Evolutionary conservation across 2,113 vertebrate species (phyloP).

Genomic region (Myrmophylax atrothorax): DNA sequence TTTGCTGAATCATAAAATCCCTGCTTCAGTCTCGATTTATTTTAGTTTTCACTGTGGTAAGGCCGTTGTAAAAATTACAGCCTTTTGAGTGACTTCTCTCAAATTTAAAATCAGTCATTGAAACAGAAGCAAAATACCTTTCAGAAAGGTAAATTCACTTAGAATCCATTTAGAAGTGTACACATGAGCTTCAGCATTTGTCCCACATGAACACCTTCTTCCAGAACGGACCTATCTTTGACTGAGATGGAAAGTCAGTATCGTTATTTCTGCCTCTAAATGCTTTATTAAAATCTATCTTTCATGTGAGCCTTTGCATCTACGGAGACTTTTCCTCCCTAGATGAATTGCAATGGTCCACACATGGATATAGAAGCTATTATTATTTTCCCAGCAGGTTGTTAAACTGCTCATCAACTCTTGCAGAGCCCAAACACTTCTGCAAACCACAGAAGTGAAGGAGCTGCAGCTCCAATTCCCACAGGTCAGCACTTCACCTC

Average conservation of each 20-base stretch:
- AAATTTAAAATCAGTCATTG: not conserved
- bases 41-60: not conserved
- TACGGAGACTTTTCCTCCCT: not conserved
- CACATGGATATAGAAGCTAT: not conserved
- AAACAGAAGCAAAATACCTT: not conserved
- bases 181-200: not conserved
- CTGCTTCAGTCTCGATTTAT: not conserved
- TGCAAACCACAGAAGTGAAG: not conserved
- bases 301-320: not conserved
- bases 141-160: not conserved
- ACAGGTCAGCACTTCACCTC: not conserved
- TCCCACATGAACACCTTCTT: not conserved
- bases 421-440: conserved; percentile 4
- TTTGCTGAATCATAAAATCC: not conserved
- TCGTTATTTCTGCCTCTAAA: not conserved
- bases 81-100: not conserved
- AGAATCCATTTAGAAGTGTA: not conserved
- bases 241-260: not conserved
- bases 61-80: not conserved
- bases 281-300: conserved; percentile 1
- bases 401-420: conserved; percentile 35
- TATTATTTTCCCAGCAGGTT: conserved; percentile 52
- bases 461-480: not conserved
- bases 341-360: conserved; percentile 5
- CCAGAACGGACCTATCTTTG: not conserved